Evolutionary conservation across 2,113 vertebrate species (phyloP), one percentile per base, ranked within the genome.

Genomic region (Trichomycterus rosablanca): DNA sequence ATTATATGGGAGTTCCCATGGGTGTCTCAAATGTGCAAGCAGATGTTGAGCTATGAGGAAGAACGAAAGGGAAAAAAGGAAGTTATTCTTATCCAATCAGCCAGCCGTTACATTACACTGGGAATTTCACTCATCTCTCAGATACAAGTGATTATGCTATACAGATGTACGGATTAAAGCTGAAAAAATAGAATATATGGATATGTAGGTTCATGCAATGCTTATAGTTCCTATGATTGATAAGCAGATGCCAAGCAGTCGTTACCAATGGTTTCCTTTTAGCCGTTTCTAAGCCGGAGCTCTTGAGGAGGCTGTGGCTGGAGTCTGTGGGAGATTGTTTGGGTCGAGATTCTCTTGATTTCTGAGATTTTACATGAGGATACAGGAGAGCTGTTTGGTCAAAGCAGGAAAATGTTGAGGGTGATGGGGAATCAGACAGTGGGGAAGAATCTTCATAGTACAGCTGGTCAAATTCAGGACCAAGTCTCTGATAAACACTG

Each of bases 251-350:
- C 70, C 58, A 74, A 76, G 75, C 68, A 80, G 60, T 74, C 88
- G 63, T 75, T 89, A 89, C 87, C 86, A 80, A 84, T 79, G 80
- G 80, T 81, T 84, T 88, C 81, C 79, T 83, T 80, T 79, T 83
- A 71, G 80, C 48, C 34, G 78, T 45, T 64, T 87, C 86, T 76
- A 84, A 81, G 72, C 63, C 40, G 62, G 74, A 45, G 35, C 15
- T 78, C 77, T 80, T 73, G 81, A 81, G 67, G 76, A 83, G 82
- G 73, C 78, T 73, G 73, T 84, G 78, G 77, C 80, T 79, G 74
- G 39, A 74, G 74, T 89, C 86, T 46, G 73, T 59, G 55, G 66
- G 12, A 73, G 70, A 71, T 30, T 75, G 81, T 59, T 75, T 75
- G 60, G 57, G 57, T 23, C 73, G 59, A 19, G 57, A 45, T 43